These are phyloP conservation scores for Heliconius eleuchia DNA, from an alignment of 1,140 invertebrate species.

Conservation along the genomic window DNA sequence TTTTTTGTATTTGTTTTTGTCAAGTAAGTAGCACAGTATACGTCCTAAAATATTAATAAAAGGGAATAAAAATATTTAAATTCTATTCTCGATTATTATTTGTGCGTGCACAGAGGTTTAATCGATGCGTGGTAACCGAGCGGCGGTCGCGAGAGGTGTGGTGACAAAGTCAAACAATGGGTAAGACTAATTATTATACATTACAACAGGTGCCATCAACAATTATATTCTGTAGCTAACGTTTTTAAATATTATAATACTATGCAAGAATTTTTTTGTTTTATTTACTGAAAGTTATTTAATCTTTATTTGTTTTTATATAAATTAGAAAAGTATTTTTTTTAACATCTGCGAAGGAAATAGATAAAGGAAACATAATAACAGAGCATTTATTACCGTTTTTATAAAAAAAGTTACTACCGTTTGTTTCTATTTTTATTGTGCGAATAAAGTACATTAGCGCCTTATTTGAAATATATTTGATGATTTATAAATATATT, in stretches of 20 bases:
- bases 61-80: background rate
- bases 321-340: background rate
- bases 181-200: constrained; percentile 69
- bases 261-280: constrained; percentile 14
- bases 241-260: background rate
- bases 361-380: background rate
- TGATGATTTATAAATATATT: background rate
- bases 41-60: constrained; percentile 1
- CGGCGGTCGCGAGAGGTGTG: constrained; percentile 65
- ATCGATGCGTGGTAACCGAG: constrained; percentile 57
- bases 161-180: constrained; percentile 66
- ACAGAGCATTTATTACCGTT: background rate
- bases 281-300: background rate
- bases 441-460: background rate
- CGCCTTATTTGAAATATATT: background rate
- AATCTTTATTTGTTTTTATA: background rate
- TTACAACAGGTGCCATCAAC: constrained; percentile 62
- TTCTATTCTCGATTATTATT: constrained; percentile 15
- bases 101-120: constrained; percentile 31
- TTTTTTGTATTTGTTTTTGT: background rate
- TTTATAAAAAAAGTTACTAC: background rate
- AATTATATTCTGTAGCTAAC: background rate
- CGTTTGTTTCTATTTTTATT: background rate
- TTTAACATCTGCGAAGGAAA: background rate
- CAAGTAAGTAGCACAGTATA: background rate